Evolutionary conservation across 2,797 vertebrate genomes (phyloP).

Genomic region (Leuciscus waleckii): DNA sequence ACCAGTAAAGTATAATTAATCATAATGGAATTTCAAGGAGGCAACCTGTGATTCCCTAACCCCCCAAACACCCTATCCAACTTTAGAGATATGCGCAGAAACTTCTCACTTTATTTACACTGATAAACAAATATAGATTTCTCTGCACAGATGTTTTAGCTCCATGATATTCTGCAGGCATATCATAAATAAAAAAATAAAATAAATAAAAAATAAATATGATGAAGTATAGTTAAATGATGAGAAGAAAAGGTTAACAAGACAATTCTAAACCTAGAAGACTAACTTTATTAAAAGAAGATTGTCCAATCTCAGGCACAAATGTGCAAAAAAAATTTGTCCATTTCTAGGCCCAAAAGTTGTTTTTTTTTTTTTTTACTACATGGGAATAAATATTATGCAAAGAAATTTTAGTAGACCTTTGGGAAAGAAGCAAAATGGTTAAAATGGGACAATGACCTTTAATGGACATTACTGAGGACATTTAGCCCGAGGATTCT

Average conservation of each 20-base stretch:
- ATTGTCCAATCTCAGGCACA: neutral
- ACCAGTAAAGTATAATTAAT: neutral
- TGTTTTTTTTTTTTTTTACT: conserved; percentile 7
- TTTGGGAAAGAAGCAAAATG: conserved; percentile 1
- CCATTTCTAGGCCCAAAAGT: no score
- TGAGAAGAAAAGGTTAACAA: neutral
- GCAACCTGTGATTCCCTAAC: neutral
- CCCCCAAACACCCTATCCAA: neutral
- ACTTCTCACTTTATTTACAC: neutral
- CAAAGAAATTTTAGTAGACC: neutral
- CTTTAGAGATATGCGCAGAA: neutral
- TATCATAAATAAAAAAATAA: neutral
- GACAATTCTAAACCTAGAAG: neutral
- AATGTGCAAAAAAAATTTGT: no score
- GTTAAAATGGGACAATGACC: conserved; percentile 26
- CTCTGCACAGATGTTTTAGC: neutral
- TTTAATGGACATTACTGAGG: conserved; percentile 38
- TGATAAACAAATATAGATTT: neutral
- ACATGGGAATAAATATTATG: neutral
- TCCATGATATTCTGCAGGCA: neutral
- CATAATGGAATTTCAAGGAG: neutral
- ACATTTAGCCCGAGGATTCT: conserved; percentile 21
- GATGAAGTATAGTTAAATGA: neutral
- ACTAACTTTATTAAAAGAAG: neutral
- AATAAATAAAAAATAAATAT: neutral